These are phyloP conservation scores for Drosophila vallismaia DNA, from an alignment of 2,888 invertebrate genomes.

Conservation along the genomic window DNA sequence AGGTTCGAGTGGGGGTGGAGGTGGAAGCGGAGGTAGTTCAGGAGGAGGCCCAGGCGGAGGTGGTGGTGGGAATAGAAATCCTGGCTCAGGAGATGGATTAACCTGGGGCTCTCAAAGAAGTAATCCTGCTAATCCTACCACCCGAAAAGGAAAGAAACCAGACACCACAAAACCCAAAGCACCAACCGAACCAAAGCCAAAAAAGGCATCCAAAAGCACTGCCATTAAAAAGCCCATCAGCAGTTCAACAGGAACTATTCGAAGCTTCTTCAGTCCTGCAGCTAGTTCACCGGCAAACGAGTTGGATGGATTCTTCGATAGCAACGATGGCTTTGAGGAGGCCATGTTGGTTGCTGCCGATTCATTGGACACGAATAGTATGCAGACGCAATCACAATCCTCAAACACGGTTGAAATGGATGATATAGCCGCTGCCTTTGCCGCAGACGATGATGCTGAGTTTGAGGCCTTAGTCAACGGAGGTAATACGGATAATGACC, in stretches of 20 bases:
- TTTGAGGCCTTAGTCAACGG: slow-evolving; percentile 60
- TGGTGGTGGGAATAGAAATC: slow-evolving; percentile 1
- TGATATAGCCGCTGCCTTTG: slow-evolving; percentile 74
- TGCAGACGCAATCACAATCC: neutral
- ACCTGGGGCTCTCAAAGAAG: slow-evolving; percentile 8
- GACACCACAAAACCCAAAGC: slow-evolving; percentile 17
- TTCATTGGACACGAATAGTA: slow-evolving; percentile 30
- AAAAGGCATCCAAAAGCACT: slow-evolving; percentile 2
- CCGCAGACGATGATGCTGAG: slow-evolving; percentile 69
- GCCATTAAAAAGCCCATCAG: neutral
- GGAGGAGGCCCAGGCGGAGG: slow-evolving; percentile 4
- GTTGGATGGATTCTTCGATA: slow-evolving; percentile 74
- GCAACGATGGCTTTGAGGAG: slow-evolving; percentile 80
- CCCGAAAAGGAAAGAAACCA: slow-evolving; percentile 7
- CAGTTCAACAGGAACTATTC: slow-evolving; percentile 39
- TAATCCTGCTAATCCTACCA: slow-evolving; percentile 6
- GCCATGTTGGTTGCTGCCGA: slow-evolving; percentile 60
- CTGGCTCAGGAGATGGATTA: neutral
- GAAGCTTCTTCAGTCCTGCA: slow-evolving; percentile 59
- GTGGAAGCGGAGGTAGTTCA: slow-evolving; percentile 11
- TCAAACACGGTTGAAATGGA: slow-evolving; percentile 27
- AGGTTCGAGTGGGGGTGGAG: slow-evolving; percentile 4
- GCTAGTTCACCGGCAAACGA: slow-evolving; percentile 7
- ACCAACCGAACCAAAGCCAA: slow-evolving; percentile 9
- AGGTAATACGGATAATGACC: neutral